phyloP scores from a whole-genome alignment of 2,797 vertebrate species.

The Gila robusta region DNA sequence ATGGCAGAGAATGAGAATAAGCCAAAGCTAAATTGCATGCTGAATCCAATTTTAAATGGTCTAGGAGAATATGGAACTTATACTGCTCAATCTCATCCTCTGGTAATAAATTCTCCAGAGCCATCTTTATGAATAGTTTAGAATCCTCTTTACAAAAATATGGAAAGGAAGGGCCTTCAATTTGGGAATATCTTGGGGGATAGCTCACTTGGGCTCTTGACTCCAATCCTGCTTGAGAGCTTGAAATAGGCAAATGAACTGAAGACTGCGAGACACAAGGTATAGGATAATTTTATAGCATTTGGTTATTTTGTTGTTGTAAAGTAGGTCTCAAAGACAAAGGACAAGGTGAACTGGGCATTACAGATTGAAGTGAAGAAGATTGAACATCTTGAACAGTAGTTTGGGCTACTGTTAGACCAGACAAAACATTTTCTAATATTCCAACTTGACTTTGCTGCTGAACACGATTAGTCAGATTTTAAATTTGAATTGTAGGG shows the following conservation, averaged over 20 bases:
- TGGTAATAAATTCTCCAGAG: not conserved
- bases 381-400: not conserved
- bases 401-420: not conserved
- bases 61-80: not conserved
- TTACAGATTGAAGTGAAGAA: not conserved
- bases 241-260: not conserved
- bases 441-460: not conserved
- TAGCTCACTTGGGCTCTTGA: not conserved
- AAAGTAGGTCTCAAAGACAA: not conserved
- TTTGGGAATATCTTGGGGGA: not conserved
- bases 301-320: not conserved
- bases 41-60: not conserved
- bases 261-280: not conserved
- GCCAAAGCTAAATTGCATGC: not conserved
- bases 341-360: not conserved
- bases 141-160: not conserved
- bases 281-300: not conserved
- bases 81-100: not conserved
- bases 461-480: not conserved
- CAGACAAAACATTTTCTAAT: not conserved
- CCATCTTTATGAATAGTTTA: slow-evolving; percentile 17
- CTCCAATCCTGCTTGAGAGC: not conserved
- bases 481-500: not conserved
- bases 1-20: not conserved
- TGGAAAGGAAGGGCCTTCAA: slow-evolving; percentile 11